A percentile compares a stretch with the other conserved stretches of the same genome.
These are phyloP conservation scores for Cynaeus angustus DNA, from an alignment of 2,888 invertebrate genomes.

Conservation along the genomic window DNA sequence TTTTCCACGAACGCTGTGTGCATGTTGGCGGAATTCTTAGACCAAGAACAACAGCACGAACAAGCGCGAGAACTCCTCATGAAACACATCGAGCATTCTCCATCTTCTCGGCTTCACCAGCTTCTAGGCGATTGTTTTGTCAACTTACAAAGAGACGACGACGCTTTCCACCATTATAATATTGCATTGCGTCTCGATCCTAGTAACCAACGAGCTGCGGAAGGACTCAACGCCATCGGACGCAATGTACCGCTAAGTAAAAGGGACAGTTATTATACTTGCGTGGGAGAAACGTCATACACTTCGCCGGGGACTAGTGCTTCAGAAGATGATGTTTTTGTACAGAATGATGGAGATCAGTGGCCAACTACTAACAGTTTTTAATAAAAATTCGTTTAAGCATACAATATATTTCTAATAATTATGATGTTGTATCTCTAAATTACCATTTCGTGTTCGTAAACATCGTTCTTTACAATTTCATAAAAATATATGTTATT, in stretches of 20 bases:
- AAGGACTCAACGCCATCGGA: constrained; percentile 79
- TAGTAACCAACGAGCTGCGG: constrained; percentile 77
- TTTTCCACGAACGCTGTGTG: constrained; percentile 81
- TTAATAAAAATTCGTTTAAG: constrained; percentile 27
- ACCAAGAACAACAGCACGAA: constrained; percentile 78
- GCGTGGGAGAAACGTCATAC: constrained; percentile 72
- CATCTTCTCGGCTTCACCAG: constrained; percentile 79
- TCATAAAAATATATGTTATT: constrained; percentile 44
- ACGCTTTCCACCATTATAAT: constrained; percentile 81
- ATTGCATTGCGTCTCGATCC: constrained; percentile 80
- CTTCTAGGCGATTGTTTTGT: constrained; percentile 79
- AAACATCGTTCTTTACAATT: constrained; percentile 38
- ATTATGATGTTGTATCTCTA: neutral
- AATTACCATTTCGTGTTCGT: constrained; percentile 16
- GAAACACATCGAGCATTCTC: constrained; percentile 77
- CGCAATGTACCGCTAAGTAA: constrained; percentile 68
- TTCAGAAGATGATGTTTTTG: constrained; percentile 67
- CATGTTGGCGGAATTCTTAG: constrained; percentile 81
- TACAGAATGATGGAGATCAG: constrained; percentile 68
- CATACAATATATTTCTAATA: constrained; percentile 45
- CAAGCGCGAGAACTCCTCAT: constrained; percentile 81
- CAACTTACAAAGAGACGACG: constrained; percentile 78
- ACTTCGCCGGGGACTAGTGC: constrained; percentile 72
- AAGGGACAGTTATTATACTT: constrained; percentile 74
- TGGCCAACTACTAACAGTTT: constrained; percentile 61